Evolutionary conservation across 2,113 vertebrate species (phyloP), one percentile per base, ranked within the genome.

Genomic region (Heterochromis multidens): DNA sequence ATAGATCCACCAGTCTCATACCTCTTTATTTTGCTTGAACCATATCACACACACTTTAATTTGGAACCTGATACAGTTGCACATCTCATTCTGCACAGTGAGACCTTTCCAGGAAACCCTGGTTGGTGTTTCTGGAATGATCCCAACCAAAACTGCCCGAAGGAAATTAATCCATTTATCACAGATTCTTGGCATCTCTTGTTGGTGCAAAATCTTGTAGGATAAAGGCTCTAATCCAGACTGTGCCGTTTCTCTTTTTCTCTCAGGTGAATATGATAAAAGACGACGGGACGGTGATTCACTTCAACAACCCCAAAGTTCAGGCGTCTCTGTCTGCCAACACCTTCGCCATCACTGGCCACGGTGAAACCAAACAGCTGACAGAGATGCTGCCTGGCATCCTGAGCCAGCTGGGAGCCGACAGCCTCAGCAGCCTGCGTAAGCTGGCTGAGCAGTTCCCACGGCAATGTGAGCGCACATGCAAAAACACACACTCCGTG

Each of bases 271-370:
- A 99, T 93, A 99, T 99, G 98, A 99, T 99, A 87, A 99, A 99
- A 96, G 98, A 99, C 27, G 99, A 99, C 63, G 99, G 99, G 52
- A 99, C 97, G 9, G 99, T 99, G 95, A 99, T 99, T 96, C 98
- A 99, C 95, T 99, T 99, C 96, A 99, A 99, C 95, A 99, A 99
- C 91, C 99, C 98, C 90, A 99, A 99, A 96, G 99, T 99, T 91
- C 98, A 99, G 86, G 99, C 98, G 40, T 99, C 99, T 86, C 96
- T 99, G 77, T 99, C 98, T 52, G 98, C 99, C 92, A 99, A 99
- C 93, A 99, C 99, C 80, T 99, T 99, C 83, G 98, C 98, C 91
- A 99, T 99, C 94, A 99, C 97, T 14, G 99, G 99, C 92, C 98
- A 99, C 80, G 98, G 97, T 46, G 98, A 99, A 95, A 98, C 97